Base-by-base conservation (phyloP, 1,140 invertebrate genomes). In the Ceratitis capitata region DNA sequence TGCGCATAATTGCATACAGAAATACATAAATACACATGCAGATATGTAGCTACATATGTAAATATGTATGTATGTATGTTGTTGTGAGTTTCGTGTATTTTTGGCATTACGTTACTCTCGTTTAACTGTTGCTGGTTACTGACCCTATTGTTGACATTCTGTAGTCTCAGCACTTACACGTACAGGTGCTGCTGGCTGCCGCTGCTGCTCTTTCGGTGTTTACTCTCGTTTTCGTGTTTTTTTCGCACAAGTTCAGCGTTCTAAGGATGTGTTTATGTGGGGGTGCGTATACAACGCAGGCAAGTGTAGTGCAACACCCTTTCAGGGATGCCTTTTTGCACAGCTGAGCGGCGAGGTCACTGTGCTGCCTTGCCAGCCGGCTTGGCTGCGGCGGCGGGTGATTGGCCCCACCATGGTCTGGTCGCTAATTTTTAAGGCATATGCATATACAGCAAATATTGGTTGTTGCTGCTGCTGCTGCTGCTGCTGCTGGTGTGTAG, bases 301-400 rank as follows among this genome's bases (percentile, higher is more conserved):
- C 35, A 69, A 69, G 64, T 69, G 64, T 35, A 69, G 64, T 69
- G 64, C 64, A 69, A 35, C 35, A 69, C 64, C 64, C 64, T 69
- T 69, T 69, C 64, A 69, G 64, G 64, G 64, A 69, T 69, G 26
- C 64, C 64, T 14, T 32, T 14, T 26, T n/a, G n/a, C 35, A 69
- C 64, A 69, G 64, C 64, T 69, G 64, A 69, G 64, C 64, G 10
- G 0, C 29, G 64, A 69, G 64, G n/a, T 69, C 64, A 69, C 64
- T 69, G 64, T 12, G 35, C 35, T 69, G n/a, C 64, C 64, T 69
- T 42, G 64, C 64, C 19, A 39, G 64, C 64, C 64, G 64, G 35
- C 58, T 23, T 32, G 58, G 58, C 58, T 61, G 58, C 58, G 58
- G 10, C 9, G 51, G 12, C 26, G 26, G 64, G 29, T 69, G 64